Conservation (phyloP, 2,113 vertebrate species). For the Catagonus wagneri region DNA sequence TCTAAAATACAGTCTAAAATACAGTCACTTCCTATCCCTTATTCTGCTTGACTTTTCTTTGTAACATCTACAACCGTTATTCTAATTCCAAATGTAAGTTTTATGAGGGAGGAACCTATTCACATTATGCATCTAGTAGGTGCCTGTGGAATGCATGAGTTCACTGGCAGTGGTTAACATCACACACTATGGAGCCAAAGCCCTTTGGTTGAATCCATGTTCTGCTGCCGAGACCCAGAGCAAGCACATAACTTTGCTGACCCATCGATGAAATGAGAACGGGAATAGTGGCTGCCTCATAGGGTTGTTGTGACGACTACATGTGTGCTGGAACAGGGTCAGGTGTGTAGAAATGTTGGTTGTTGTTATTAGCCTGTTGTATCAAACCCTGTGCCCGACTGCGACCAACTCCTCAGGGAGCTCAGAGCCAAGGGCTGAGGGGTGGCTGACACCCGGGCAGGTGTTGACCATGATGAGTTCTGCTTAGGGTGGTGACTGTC, state of each 20-base stretch:
- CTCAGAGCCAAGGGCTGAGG: background rate
- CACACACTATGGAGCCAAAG: background rate
- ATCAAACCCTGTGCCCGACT: background rate
- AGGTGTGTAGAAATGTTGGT: background rate
- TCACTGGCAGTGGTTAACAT: background rate
- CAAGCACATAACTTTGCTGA: background rate
- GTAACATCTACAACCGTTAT: background rate
- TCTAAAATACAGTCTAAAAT: too few relatives aligned
- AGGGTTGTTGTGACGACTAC: background rate
- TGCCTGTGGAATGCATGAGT: background rate
- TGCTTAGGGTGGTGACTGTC: background rate
- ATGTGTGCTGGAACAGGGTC: background rate
- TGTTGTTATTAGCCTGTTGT: background rate
- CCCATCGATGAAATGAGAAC: background rate
- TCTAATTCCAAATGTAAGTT: background rate
- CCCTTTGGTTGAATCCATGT: background rate
- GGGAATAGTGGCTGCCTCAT: background rate
- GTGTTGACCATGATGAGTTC: background rate
- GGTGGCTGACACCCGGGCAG: background rate
- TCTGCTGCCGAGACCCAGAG: background rate
- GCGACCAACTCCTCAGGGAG: background rate
- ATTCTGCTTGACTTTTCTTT: conserved; percentile 42
- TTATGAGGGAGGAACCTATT: background rate
- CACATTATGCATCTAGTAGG: background rate
- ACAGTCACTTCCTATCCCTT: background rate